A percentile compares a stretch with the other conserved stretches of the same genome.
These are phyloP conservation scores for Tarsius wallacei DNA, from an alignment of 2,797 vertebrate species.

Conservation along the genomic window DNA sequence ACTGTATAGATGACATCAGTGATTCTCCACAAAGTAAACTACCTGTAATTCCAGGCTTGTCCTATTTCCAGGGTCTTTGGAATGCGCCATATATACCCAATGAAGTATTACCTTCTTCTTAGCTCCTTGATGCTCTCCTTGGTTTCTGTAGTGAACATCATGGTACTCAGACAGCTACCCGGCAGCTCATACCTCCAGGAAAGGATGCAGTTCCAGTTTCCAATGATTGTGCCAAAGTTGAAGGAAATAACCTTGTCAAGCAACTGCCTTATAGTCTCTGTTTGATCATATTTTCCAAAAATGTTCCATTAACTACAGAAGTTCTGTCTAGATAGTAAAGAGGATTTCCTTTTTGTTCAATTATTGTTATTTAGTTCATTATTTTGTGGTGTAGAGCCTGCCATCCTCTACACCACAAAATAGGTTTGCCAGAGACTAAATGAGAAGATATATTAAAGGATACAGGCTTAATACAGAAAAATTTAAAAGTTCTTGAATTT, in stretches of 20 bases:
- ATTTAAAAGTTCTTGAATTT: neutral
- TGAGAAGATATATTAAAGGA: neutral
- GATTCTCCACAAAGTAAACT: neutral
- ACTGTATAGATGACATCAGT: neutral
- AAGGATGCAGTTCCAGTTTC: neutral
- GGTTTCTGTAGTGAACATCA: neutral
- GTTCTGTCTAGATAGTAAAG: neutral
- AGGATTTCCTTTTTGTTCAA: neutral
- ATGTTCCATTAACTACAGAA: conserved; percentile 3
- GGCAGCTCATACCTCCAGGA: neutral
- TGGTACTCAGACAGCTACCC: neutral
- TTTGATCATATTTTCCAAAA: neutral
- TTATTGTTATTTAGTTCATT: neutral
- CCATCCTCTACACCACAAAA: neutral
- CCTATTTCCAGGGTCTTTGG: neutral
- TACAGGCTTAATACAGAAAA: neutral
- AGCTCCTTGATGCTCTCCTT: neutral
- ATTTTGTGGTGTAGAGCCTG: neutral
- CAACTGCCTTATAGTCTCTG: neutral
- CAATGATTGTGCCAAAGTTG: neutral
- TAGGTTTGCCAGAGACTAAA: conserved; percentile 3
- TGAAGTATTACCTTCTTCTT: neutral
- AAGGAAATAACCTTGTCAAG: neutral
- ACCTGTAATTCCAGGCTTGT: neutral
- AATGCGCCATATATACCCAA: neutral